Percentiles rank a stretch among this genome's conserved stretches.
Conservation (phyloP, 2,797 vertebrate genomes). For the Rhadinocentrus ornatus region DNA sequence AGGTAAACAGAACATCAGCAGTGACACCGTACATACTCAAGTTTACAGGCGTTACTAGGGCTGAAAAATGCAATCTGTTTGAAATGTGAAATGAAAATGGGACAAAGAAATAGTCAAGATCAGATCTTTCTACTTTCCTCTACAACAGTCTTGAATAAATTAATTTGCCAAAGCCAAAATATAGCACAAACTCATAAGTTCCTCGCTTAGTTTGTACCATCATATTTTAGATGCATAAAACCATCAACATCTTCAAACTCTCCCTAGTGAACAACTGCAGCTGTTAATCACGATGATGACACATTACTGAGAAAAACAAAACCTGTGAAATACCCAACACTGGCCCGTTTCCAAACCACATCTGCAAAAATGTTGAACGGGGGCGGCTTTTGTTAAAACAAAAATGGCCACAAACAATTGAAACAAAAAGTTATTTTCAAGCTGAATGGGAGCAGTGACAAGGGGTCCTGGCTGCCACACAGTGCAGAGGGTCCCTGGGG, state of each 20-base stretch:
- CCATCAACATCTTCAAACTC: neutral
- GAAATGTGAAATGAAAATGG: neutral
- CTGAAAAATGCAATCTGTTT: neutral
- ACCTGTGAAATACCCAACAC: neutral
- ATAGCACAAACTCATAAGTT: neutral
- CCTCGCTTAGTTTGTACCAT: neutral
- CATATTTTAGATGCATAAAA: neutral
- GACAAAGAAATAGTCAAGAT: conserved; percentile 10
- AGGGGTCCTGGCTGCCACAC: conserved; percentile 55
- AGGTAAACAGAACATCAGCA: conserved; percentile 10
- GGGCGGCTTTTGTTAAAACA: conserved; percentile 47
- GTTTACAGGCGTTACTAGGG: conserved; percentile 15
- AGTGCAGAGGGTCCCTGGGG: conserved; percentile 53
- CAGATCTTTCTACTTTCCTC: conserved; percentile 1
- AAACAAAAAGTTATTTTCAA: conserved; percentile 59
- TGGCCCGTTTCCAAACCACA: conserved; percentile 31
- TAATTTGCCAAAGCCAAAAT: neutral
- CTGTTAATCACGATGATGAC: neutral
- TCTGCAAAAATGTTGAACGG: conserved; percentile 36
- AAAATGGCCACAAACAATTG: conserved; percentile 57
- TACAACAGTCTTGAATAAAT: neutral
- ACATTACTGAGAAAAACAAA: conserved; percentile 4
- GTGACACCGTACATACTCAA: conserved; percentile 6
- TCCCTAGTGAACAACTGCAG: neutral
- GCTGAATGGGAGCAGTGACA: conserved; percentile 64